phyloP scores from a whole-genome alignment of 2,888 invertebrate genomes.

The Stegophylla sp. region DNA sequence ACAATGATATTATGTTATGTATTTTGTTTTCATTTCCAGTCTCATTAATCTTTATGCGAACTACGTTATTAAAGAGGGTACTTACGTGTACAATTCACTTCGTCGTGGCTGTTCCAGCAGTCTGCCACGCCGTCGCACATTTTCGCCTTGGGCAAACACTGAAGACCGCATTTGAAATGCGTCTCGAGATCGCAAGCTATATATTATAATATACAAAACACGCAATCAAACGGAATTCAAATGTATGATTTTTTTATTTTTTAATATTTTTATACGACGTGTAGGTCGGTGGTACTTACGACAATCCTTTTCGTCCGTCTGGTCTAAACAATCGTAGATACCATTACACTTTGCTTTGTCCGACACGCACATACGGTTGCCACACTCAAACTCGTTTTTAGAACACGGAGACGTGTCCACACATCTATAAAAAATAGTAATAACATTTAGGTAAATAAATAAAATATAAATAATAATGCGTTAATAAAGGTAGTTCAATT shows the following conservation, averaged over 20 bases:
- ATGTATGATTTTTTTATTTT: not conserved
- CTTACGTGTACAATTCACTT: conserved; percentile 71
- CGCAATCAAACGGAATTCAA: too few species aligned
- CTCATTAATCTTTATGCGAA: conserved; percentile 3
- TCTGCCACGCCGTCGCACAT: conserved; percentile 77
- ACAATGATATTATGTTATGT: too few species aligned
- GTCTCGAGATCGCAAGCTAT: conserved; percentile 73
- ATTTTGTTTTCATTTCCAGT: not conserved
- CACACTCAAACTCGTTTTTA: conserved; percentile 74
- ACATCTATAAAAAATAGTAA: conserved; percentile 66
- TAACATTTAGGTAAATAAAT: too few species aligned
- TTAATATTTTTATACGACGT: not conserved
- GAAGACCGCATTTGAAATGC: conserved; percentile 75
- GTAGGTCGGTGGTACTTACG: conserved; percentile 67
- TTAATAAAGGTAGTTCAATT: too few species aligned
- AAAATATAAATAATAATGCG: too few species aligned
- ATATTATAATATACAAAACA: conserved; percentile 62
- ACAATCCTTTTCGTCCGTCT: conserved; percentile 77
- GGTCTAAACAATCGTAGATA: conserved; percentile 76
- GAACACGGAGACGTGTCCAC: conserved; percentile 71
- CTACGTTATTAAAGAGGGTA: not conserved
- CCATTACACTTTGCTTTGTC: conserved; percentile 75
- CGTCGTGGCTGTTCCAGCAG: conserved; percentile 81
- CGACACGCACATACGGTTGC: conserved; percentile 75
- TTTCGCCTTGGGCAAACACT: conserved; percentile 74